Base-by-base conservation (phyloP, 2,888 invertebrate species). In the Tanytarsus gracilentus region DNA sequence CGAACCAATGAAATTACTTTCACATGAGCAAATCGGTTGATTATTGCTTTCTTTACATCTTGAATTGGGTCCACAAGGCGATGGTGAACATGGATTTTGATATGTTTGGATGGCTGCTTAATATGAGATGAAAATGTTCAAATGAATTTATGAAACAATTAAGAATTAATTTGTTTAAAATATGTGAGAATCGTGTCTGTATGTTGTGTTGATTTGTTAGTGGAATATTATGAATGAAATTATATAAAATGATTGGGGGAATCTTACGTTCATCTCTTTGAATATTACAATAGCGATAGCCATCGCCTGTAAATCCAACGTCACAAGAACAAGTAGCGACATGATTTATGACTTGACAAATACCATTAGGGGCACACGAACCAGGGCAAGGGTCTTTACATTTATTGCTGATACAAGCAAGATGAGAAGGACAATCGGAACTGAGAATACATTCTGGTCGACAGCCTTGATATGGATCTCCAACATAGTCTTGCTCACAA, bases 361-460 rank as follows among this genome's bases (percentile, higher is more conserved):
- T 76, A 18, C 88, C 85, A 67, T 86, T 84, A 64, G 80, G 77
- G 4, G 86, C 87, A 68, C 89, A 89, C 27, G 82, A 82, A 65
- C 86, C 87, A 7, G 84, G 84, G 66, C 88, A 89, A 21, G 88
- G 88, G 73, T 89, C 84, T 67, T 78, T 76, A 69, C 88, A 89
- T 73, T 84, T 86, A 65, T 83, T 83, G 65, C 79, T 79, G 5
- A 84, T 74, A 67, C 88, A 88, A 14, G 86, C 85, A 66, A 77
- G 80, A 66, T 83, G 80, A 39, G 81, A 80, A 3, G 84, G 75
- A 71, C 88, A 88, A 68, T 87, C 87, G 0, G 82, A 79, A 70
- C 85, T 84, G 4, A 83, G 69, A 0, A 81, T 76, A 71, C 87
- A 88, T 74, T 87, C 86, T 7, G 88, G 88, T 63, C 86, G 78